phyloP scores from a whole-genome alignment of 2,797 vertebrate genomes.

The Coregonus ussuriensis region DNA sequence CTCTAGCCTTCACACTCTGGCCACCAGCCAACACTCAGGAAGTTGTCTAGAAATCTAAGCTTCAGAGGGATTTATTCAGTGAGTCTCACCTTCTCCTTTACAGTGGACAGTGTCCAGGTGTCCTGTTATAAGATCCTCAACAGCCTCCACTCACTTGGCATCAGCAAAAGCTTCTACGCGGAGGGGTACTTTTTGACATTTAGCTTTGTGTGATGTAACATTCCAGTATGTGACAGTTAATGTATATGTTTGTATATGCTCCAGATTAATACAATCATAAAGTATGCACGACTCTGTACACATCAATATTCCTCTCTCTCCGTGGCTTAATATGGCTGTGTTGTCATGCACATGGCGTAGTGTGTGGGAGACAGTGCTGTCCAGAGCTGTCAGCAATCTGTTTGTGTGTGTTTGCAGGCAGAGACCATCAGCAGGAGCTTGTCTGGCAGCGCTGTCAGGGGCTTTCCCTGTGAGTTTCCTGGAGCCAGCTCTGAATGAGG shows the following conservation, averaged over 20 bases:
- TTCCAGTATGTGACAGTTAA: neutral
- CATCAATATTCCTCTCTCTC: no score
- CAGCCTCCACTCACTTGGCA: conserved; percentile 82
- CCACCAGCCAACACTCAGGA: neutral
- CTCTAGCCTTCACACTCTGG: neutral
- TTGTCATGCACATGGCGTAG: no score
- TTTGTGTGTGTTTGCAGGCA: conserved; percentile 70
- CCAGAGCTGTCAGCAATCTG: neutral
- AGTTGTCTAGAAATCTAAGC: neutral
- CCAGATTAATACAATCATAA: no score
- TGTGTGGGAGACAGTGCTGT: neutral
- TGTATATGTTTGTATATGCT: no score
- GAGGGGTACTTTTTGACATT: conserved; percentile 80
- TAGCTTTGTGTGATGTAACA: neutral
- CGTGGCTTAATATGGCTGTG: no score
- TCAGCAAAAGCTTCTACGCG: conserved; percentile 84
- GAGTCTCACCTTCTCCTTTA: conserved; percentile 34
- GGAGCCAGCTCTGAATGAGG: conserved; percentile 84
- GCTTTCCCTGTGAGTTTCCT: conserved; percentile 92
- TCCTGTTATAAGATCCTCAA: conserved; percentile 90
- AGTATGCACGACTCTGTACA: no score
- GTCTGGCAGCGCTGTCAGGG: conserved; percentile 86
- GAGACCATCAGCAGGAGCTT: conserved; percentile 84
- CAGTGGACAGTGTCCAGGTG: conserved; percentile 88
- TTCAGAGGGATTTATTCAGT: no score